Conservation (phyloP, 2,797 vertebrate species). For the Falco biarmicus region DNA sequence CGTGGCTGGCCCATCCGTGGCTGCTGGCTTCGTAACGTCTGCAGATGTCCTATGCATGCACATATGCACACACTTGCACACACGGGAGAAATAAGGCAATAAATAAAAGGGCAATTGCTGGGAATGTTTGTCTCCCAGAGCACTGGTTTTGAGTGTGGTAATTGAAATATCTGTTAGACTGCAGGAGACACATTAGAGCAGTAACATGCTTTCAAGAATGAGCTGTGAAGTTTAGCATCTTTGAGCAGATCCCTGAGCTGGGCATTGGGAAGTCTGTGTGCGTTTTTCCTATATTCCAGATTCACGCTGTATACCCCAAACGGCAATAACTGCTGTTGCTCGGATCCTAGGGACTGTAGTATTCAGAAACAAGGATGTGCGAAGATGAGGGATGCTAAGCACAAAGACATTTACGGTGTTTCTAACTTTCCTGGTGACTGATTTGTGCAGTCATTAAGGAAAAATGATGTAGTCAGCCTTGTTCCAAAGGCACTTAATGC, state of each 20-base stretch:
- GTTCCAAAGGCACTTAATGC: conserved; percentile 2
- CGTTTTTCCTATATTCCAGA: neutral
- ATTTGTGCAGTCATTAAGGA: neutral
- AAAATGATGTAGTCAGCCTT: neutral
- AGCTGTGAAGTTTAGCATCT: neutral
- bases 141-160: neutral
- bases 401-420: neutral
- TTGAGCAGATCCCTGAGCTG: neutral
- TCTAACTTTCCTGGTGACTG: neutral
- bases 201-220: neutral
- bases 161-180: neutral
- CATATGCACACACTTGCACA: neutral
- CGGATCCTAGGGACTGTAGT: neutral
- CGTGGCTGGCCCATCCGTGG: neutral
- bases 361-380: neutral
- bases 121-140: neutral
- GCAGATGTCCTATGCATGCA: neutral
- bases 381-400: neutral
- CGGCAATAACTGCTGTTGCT: neutral
- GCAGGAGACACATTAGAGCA: neutral
- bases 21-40: neutral
- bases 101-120: neutral
- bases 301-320: neutral
- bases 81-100: neutral
- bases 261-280: neutral